Conservation (phyloP, 2,888 invertebrate species). For the Cataglyphis altisquamis region DNA sequence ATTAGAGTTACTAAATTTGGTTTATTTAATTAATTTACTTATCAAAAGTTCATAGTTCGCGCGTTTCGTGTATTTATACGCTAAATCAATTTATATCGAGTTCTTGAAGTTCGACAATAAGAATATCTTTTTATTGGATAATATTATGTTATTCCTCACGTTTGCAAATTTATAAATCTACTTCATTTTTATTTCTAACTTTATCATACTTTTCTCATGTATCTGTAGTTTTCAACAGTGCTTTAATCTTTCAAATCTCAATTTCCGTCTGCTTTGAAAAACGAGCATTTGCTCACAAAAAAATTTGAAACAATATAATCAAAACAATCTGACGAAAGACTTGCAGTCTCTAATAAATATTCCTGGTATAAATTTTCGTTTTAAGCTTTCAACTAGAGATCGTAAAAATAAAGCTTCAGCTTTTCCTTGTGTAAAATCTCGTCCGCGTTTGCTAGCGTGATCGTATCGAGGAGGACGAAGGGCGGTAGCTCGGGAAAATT, state of each 20-base stretch:
- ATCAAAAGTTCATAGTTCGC: background rate
- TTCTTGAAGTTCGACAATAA: background rate
- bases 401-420: background rate
- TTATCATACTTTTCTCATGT: no score
- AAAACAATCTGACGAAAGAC: background rate
- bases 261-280: background rate
- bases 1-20: background rate
- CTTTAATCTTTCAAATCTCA: background rate
- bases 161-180: no score
- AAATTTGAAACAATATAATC: background rate
- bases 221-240: background rate
- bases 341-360: background rate
- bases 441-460: background rate
- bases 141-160: no score
- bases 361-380: no score
- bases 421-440: background rate
- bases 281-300: background rate
- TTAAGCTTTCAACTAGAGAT: background rate
- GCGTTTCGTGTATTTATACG: background rate
- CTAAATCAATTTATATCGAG: background rate
- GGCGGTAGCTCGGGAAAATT: constrained; percentile 19
- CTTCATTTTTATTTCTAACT: no score
- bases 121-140: background rate
- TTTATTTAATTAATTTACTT: background rate
- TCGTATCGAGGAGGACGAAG: background rate